Evolutionary conservation across 2,797 vertebrate genomes (phyloP), one percentile per base, ranked within the genome.

Genomic region (Leptatherina wallacei): DNA sequence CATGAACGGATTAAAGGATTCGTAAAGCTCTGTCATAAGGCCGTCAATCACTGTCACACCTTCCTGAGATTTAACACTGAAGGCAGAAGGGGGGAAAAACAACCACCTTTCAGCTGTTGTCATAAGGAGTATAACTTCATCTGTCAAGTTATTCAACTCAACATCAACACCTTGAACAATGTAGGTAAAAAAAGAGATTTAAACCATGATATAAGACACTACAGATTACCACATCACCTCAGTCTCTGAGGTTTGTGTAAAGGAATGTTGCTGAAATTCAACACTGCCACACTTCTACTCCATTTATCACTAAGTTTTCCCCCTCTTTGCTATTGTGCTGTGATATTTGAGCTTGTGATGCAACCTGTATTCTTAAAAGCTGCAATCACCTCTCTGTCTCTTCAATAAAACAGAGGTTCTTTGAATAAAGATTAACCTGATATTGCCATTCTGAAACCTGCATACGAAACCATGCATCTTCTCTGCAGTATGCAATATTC

Each of bases 1-100:
- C 77, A 83, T 81, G 77, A 81, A 90, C 51, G 90, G 93, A 94
- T 94, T 92, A 93, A 90, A 88, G 92, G 92, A 92, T 95, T 94
- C 89, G 93, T 83, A 85, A 84, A 84, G 88, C 82, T 84, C 90
- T 91, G 91, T 92, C 90, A 91, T 75, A 77, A 84, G 84, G 82
- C 90, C 78, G 88, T 94, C 93, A 90, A 87, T 94, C 93, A 93
- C 55, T 85, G 85, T 88, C 84, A 81, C 84, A 77, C 85, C 82
- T 44, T 67, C 63, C 69, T 75, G 69, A 84, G 73, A 87, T 88
- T 84, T 90, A 90, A 49, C 33, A 24, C 29, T 14, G 66, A 71
- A 79, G 58, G 60, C 62, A 54, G 64, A 52, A 61, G 33, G 24
- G 24, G 24, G 24, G 61, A 61, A 38, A 59, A 74, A 69, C 69